phyloP scores from a whole-genome alignment of 2,113 vertebrate species.

The Leptosomus discolor region DNA sequence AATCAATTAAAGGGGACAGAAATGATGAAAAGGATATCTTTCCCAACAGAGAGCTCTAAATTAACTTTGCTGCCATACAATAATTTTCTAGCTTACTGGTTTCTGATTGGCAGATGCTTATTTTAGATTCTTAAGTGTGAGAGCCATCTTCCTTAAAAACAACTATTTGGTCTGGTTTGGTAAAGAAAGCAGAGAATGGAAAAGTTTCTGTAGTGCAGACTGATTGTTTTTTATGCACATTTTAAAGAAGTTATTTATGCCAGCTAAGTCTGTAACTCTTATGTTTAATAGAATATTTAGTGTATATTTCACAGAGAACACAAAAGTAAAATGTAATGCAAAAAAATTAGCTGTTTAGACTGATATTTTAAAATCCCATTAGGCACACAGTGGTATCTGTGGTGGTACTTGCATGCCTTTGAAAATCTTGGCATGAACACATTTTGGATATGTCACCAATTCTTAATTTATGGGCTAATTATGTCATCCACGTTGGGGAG shows the following conservation, averaged over 20 bases:
- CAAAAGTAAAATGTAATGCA: not conserved
- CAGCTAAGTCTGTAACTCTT: not conserved
- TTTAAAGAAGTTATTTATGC: not conserved
- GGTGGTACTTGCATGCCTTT: not conserved
- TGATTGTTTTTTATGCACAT: not conserved
- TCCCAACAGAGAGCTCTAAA: not conserved
- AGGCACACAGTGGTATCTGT: not conserved
- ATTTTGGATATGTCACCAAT: not conserved
- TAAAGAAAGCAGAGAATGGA: not conserved
- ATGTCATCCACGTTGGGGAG: not conserved
- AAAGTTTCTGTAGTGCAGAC: not conserved
- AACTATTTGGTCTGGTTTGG: not conserved
- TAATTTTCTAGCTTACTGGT: not conserved
- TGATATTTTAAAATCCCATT: not conserved
- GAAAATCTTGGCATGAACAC: not conserved
- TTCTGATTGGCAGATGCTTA: not conserved
- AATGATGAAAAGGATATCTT: slow-evolving; percentile 10
- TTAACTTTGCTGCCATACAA: slow-evolving; percentile 12
- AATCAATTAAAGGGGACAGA: slow-evolving; percentile 33
- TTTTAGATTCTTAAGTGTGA: not conserved
- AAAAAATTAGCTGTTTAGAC: not conserved
- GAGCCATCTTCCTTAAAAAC: not conserved
- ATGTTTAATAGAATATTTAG: not conserved
- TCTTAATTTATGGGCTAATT: not conserved
- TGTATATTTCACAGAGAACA: not conserved